Evolutionary conservation across 2,888 invertebrate species (phyloP).

Genomic region (Scaptodrosophila latifasciaeformis): DNA sequence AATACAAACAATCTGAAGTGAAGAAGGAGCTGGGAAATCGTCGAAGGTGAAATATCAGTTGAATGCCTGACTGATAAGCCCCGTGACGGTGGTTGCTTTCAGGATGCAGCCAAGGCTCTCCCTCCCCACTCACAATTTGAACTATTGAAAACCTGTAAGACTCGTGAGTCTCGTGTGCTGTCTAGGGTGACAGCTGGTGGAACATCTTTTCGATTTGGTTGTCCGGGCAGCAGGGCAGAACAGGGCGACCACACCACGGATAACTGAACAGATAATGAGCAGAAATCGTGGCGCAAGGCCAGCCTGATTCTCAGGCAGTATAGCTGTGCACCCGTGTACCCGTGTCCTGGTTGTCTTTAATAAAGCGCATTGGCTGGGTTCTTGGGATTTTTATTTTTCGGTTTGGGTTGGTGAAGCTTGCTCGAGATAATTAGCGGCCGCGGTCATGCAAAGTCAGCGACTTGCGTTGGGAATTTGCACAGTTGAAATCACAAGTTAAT

Average conservation of each 20-base stretch:
- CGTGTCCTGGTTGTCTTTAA: constrained; percentile 47
- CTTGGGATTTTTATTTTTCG: constrained; percentile 7
- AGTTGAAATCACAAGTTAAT: constrained; percentile 74
- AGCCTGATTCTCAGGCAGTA: no score
- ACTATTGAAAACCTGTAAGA: constrained; percentile 47
- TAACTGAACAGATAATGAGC: constrained; percentile 67
- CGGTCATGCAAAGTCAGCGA: constrained; percentile 66
- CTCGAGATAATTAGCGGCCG: constrained; percentile 70
- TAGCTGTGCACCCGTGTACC: no score
- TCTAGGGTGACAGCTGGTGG: no score
- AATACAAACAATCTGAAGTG: constrained; percentile 38
- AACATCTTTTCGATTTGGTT: no score
- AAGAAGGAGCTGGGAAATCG: constrained; percentile 18
- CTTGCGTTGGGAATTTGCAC: constrained; percentile 69
- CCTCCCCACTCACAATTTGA: background rate
- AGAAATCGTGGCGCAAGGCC: constrained; percentile 10
- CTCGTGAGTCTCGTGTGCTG: background rate
- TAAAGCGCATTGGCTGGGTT: constrained; percentile 61
- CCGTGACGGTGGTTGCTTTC: constrained; percentile 46
- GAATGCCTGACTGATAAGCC: constrained; percentile 55
- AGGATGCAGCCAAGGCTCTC: constrained; percentile 1
- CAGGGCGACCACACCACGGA: constrained; percentile 37
- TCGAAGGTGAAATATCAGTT: constrained; percentile 41
- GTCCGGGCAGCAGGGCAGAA: background rate
- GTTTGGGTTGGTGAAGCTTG: constrained; percentile 16